Conservation (phyloP, 2,888 invertebrate genomes). For the Atherix ibis region DNA sequence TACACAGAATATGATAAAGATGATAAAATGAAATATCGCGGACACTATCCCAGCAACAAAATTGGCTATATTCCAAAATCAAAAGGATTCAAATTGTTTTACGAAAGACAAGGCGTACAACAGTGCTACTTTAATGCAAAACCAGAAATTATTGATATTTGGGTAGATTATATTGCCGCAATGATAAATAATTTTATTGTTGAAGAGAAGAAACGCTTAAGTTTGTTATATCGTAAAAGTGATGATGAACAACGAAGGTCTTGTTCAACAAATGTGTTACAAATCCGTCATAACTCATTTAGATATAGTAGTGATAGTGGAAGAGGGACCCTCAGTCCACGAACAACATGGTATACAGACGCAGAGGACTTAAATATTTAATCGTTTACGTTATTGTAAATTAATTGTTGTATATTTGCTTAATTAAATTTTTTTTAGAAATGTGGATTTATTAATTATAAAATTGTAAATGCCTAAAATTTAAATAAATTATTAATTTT, state of each 20-base stretch:
- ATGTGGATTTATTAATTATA: too few relatives aligned
- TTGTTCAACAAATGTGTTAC: conserved; percentile 22
- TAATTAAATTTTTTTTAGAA: too few relatives aligned
- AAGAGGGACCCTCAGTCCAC: conserved; percentile 21
- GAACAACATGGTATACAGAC: conserved; percentile 27
- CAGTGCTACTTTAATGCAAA: conserved; percentile 29
- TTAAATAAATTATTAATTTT: too few relatives aligned
- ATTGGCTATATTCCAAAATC: conserved; percentile 24
- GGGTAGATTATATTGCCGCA: conserved; percentile 26
- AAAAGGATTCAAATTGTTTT: conserved; percentile 24
- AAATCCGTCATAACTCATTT: conserved; percentile 28
- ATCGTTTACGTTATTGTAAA: too few relatives aligned
- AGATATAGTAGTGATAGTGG: conserved; percentile 30
- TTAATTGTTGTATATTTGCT: too few relatives aligned
- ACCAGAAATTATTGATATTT: conserved; percentile 19
- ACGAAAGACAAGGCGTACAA: conserved; percentile 27
- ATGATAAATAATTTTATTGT: conserved; percentile 25
- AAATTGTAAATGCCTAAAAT: too few relatives aligned
- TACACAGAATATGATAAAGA: conserved; percentile 31
- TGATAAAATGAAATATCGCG: conserved; percentile 26
- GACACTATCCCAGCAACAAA: conserved; percentile 29
- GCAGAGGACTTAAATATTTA: too few relatives aligned
- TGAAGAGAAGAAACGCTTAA: conserved; percentile 25
- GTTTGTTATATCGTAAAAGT: conserved; percentile 21
- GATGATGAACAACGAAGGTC: conserved; percentile 22